A percentile compares a stretch with the other conserved stretches of the same genome.
Evolutionary conservation across 2,888 invertebrate species (phyloP).

Genomic region (Cremastinae sp.): DNA sequence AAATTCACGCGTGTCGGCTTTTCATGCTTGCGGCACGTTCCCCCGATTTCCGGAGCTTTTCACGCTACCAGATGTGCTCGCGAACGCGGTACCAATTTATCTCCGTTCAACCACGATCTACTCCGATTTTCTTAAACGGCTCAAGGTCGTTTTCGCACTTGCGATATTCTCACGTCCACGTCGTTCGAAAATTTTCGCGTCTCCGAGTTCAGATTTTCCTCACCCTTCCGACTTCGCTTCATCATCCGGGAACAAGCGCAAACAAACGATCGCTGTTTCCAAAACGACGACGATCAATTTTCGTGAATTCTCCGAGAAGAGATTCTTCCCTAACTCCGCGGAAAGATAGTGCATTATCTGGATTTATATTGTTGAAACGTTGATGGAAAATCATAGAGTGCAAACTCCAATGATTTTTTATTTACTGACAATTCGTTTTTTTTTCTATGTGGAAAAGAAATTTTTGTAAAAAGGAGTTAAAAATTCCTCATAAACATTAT

Average conservation of each 20-base stretch:
- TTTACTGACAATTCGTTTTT: too few relatives aligned
- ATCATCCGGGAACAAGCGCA: background rate
- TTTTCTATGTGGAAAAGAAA: too few relatives aligned
- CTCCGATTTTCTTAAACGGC: slow-evolving; percentile 46
- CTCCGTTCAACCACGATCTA: slow-evolving; percentile 28
- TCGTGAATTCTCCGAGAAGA: background rate
- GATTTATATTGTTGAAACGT: too few relatives aligned
- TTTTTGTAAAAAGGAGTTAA: too few relatives aligned
- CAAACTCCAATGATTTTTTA: too few relatives aligned
- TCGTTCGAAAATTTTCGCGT: background rate
- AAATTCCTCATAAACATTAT: too few relatives aligned
- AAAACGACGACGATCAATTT: background rate
- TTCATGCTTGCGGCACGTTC: slow-evolving; percentile 29
- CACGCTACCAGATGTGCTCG: slow-evolving; percentile 48
- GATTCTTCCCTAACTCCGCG: background rate
- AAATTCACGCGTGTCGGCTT: slow-evolving; percentile 36
- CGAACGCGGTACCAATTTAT: slow-evolving; percentile 22
- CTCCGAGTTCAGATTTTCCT: slow-evolving; percentile 12
- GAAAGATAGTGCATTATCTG: too few relatives aligned
- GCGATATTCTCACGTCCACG: slow-evolving; percentile 26
- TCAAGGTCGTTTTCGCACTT: slow-evolving; percentile 53
- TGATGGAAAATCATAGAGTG: too few relatives aligned
- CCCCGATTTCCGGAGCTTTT: slow-evolving; percentile 57
- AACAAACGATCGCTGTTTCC: background rate
- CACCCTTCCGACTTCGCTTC: slow-evolving; percentile 1